Evolutionary conservation across 2,888 invertebrate genomes (phyloP), one percentile per base, ranked within the genome.

Genomic region (Rhorus exstirpatorius): DNA sequence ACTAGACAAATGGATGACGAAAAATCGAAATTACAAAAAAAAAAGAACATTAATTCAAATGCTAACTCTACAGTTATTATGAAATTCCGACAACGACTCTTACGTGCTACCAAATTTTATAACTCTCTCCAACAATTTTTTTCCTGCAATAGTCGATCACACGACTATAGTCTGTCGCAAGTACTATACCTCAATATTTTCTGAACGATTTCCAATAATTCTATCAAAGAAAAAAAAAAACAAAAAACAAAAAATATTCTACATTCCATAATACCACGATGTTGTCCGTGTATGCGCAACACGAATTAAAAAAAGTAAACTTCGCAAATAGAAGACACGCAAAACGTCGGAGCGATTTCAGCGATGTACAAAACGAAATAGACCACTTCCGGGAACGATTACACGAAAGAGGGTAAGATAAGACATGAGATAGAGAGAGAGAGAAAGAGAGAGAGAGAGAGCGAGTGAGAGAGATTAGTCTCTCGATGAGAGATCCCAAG

Each of bases 331-430:
- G 49, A 17, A 70, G 49, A 60, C 41, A 17, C 21, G 61, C 24
- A 68, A 63, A 70, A 82, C 31, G 53, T 14, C 10, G 31, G 19
- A 4, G 38, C 7, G 14, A 31, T 35, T 61, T 53, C 46, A 63
- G 65, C 49, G 46, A 35, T 38, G n/a, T 41, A 44, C 63, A 79
- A 65, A 71, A 82, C 35, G 75, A 75, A 79, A 60, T 60, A 75
- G 75, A 79, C 65, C 60, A 79, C 71, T 79, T 75, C 79, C 82
- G 79, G 75, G n/a, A 79, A 75, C 79, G 82, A 82, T 82, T 79
- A 78, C 71, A 68, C 51, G 79, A 65, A 83, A 79, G 81, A 21
- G 38, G 46, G 67, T 79, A 79, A 84, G 86, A 82, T 78, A 78
- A 74, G 80, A 74, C 72, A 24, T n/a, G 58, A 41, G 6, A 8